Percentiles rank a stretch among this genome's conserved stretches.
Conservation (phyloP, 2,113 vertebrate species). For the Engraulis encrasicolus region DNA sequence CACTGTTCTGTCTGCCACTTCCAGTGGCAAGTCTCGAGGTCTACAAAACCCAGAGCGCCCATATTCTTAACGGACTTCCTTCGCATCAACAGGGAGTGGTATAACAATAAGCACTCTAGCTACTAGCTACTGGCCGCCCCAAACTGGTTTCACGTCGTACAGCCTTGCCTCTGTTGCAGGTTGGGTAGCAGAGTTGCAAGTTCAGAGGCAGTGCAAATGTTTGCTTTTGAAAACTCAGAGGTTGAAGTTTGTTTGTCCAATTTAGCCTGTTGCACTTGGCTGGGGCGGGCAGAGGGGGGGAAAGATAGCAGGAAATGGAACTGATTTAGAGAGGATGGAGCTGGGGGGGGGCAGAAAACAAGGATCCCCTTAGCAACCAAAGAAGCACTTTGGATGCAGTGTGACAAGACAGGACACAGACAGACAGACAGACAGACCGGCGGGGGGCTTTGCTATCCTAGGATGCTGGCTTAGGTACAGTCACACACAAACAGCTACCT, state of each 20-base stretch:
- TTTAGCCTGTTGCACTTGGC: not conserved
- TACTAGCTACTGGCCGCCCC: not conserved
- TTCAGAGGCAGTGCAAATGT: not conserved
- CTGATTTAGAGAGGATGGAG: not conserved
- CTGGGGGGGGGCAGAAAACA: not conserved
- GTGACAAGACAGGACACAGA: no score
- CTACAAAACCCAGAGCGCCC: not conserved
- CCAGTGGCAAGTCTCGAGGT: not conserved
- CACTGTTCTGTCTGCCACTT: not conserved
- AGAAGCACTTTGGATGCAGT: not conserved
- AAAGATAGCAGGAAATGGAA: not conserved
- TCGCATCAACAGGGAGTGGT: not conserved
- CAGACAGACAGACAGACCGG: no score
- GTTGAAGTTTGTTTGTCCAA: not conserved
- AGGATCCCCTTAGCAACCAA: not conserved
- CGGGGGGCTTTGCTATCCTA: not conserved
- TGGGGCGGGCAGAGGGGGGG: no score
- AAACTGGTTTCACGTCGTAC: not conserved
- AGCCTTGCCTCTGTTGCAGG: not conserved
- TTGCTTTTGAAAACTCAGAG: not conserved
- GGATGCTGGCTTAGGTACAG: not conserved
- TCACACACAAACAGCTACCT: constrained; percentile 27
- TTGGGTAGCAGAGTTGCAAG: not conserved
- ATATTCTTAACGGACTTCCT: not conserved
- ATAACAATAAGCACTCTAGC: not conserved